A percentile compares a stretch with the other conserved stretches of the same genome.
Conservation (phyloP, 2,888 invertebrate species). For the Xylota segnis region DNA sequence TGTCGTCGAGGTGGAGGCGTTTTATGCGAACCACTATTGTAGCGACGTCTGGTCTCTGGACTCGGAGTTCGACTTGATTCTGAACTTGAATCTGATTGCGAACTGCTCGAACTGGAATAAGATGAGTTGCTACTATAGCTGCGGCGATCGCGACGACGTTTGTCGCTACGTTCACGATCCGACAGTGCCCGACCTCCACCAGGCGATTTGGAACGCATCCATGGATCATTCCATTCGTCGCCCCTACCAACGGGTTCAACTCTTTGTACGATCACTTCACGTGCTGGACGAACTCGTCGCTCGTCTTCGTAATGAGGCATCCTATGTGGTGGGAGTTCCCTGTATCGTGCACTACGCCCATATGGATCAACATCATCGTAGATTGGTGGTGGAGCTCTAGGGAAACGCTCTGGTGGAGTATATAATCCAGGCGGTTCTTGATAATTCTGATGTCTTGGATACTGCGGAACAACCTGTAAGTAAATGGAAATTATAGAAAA, state of each 20-base stretch:
- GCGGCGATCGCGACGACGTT: conserved; percentile 81
- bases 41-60: conserved; percentile 82
- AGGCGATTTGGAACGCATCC: conserved; percentile 92
- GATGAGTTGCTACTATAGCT: conserved; percentile 84
- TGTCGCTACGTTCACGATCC: conserved; percentile 81
- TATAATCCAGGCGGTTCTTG: conserved; percentile 79
- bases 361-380: conserved; percentile 84
- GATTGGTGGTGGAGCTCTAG: conserved; percentile 80
- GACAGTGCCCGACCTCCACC: conserved; percentile 84
- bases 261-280: conserved; percentile 92
- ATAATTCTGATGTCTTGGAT: conserved; percentile 79
- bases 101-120: conserved; percentile 86
- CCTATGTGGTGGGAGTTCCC: conserved; percentile 86
- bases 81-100: conserved; percentile 90
- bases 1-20: conserved; percentile 80
- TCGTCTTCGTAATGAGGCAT: conserved; percentile 87
- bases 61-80: conserved; percentile 83
- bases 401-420: conserved; percentile 83
- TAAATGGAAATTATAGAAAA: conserved; percentile 2
- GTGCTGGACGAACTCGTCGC: conserved; percentile 87
- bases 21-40: conserved; percentile 81
- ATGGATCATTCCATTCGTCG: conserved; percentile 98
- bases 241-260: conserved; percentile 86
- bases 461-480: conserved; percentile 74
- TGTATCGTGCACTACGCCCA: conserved; percentile 85